A percentile compares a stretch with the other conserved stretches of the same genome.
phyloP scores from a whole-genome alignment of 2,113 vertebrate species.

The Alaudala cheleensis region DNA sequence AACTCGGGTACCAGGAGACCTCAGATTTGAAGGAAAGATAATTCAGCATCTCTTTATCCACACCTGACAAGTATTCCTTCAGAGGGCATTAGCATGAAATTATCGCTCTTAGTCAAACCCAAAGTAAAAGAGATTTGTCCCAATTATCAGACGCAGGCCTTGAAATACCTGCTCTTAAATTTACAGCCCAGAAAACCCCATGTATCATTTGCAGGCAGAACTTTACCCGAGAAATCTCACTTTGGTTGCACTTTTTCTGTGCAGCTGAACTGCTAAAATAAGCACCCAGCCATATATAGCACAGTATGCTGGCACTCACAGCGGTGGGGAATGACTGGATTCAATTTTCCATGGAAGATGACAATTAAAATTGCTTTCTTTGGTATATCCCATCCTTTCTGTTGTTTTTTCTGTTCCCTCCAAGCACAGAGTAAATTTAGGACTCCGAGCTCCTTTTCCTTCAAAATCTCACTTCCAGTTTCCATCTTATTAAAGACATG shows the following conservation, averaged over 20 bases:
- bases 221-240: constrained; percentile 35
- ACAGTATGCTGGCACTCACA: constrained; percentile 9
- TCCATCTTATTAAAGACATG: constrained; percentile 79
- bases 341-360: constrained; percentile 75
- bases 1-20: background rate
- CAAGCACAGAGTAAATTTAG: constrained; percentile 24
- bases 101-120: constrained; percentile 32
- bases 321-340: constrained; percentile 55
- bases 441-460: constrained; percentile 59
- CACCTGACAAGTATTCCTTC: constrained; percentile 38
- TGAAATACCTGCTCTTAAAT: constrained; percentile 25
- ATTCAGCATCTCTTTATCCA: constrained; percentile 55
- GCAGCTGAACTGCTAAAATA: constrained; percentile 62
- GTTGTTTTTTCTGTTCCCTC: constrained; percentile 60
- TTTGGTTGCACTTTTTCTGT: constrained; percentile 41
- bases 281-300: constrained; percentile 57
- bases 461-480: constrained; percentile 78
- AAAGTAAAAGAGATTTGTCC: constrained; percentile 48
- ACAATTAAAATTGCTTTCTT: constrained; percentile 78
- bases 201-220: constrained; percentile 14
- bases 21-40: constrained; percentile 51
- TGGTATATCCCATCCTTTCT: constrained; percentile 72
- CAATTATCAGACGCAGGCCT: background rate
- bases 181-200: constrained; percentile 17
- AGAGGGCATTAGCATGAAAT: constrained; percentile 47